These are phyloP conservation scores for Tragelaphus strepsiceros DNA, from an alignment of 2,113 vertebrate genomes.

Conservation along the genomic window DNA sequence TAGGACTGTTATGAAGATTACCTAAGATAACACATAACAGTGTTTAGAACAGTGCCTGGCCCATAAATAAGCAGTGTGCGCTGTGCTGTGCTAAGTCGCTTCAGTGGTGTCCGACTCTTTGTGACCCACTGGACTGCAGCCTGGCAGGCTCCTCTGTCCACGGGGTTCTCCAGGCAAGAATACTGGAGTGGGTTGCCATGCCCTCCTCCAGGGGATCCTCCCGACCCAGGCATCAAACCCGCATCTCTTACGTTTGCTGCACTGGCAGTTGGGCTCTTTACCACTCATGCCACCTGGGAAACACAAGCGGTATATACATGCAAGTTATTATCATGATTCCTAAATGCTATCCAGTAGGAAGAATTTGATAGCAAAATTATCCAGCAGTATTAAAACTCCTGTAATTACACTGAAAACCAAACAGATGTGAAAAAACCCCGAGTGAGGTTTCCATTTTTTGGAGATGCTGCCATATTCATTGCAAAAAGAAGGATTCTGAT, in stretches of 20 bases:
- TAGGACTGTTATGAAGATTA: not conserved
- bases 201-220: not conserved
- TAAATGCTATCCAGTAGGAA: not conserved
- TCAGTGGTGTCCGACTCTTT: not conserved
- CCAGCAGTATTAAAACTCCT: not conserved
- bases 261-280: not conserved
- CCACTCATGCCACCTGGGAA: not conserved
- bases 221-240: not conserved
- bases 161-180: not conserved
- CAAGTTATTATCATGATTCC: not conserved
- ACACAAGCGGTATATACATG: not conserved
- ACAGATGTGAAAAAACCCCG: not conserved
- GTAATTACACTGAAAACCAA: not conserved
- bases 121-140: not conserved
- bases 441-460: not conserved
- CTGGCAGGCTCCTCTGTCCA: not conserved
- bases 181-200: not conserved
- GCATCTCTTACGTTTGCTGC: not conserved
- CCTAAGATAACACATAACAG: not conserved
- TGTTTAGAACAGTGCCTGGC: not conserved
- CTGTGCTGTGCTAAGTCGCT: not conserved
- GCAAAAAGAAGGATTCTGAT: not conserved
- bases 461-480: not conserved
- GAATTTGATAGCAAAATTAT: not conserved
- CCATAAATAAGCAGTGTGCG: not conserved